A percentile compares a stretch with the other conserved stretches of the same genome.
Conservation (phyloP, 2,888 invertebrate species). For the Drosophila ezoana region DNA sequence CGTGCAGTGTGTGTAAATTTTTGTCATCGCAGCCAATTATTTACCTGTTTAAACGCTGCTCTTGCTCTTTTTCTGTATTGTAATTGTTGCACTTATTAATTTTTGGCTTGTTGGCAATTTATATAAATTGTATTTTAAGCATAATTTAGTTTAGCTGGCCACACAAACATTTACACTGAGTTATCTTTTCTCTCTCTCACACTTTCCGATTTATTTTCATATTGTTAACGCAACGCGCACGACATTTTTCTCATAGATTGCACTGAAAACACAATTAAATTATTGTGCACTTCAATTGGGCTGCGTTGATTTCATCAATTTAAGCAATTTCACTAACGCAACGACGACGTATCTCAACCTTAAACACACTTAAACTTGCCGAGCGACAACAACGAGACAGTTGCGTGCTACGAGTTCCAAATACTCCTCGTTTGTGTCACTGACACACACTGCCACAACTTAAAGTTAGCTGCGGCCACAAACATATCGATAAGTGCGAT, state of each 20-base stretch:
- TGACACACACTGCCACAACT: slow-evolving; percentile 30
- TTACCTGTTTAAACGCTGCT: slow-evolving; percentile 62
- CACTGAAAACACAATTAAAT: slow-evolving; percentile 30
- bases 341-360: slow-evolving; percentile 48
- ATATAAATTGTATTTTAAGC: slow-evolving; percentile 71
- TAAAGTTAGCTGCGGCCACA: slow-evolving; percentile 26
- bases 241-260: slow-evolving; percentile 16
- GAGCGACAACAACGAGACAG: slow-evolving; percentile 39
- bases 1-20: slow-evolving; percentile 19
- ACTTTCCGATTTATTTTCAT: slow-evolving; percentile 31
- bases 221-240: slow-evolving; percentile 31
- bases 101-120: slow-evolving; percentile 71
- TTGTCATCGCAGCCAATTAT: slow-evolving; percentile 45
- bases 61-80: slow-evolving; percentile 48
- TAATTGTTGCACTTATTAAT: slow-evolving; percentile 21
- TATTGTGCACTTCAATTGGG: slow-evolving; percentile 32
- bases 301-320: slow-evolving; percentile 50
- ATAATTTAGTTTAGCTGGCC: slow-evolving; percentile 63
- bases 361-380: slow-evolving; percentile 17
- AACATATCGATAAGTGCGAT: slow-evolving; percentile 23
- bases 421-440: slow-evolving; percentile 50
- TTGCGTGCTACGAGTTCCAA: slow-evolving; percentile 40
- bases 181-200: slow-evolving; percentile 21
- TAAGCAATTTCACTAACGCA: slow-evolving; percentile 53
- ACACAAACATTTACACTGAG: slow-evolving; percentile 42